Evolutionary conservation across 2,797 vertebrate genomes (phyloP).

Genomic region (Cyclura pinguis): DNA sequence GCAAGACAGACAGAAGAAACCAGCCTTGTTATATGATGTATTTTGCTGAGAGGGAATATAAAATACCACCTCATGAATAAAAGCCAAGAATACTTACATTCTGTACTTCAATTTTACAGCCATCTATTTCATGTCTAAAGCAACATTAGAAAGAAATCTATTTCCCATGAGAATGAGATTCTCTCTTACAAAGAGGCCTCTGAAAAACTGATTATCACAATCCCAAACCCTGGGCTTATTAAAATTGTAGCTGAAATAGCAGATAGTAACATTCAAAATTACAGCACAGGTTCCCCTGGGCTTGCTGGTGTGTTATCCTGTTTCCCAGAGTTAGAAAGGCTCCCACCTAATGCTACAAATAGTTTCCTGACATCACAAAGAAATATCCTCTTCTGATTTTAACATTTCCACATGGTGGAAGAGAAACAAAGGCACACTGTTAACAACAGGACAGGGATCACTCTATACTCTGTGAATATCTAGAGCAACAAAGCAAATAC

Average conservation of each 20-base stretch:
- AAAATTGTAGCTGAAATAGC: conserved; percentile 57
- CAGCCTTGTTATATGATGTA: conserved; percentile 23
- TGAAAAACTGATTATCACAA: conserved; percentile 61
- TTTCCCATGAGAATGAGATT: conserved; percentile 58
- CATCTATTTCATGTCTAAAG: conserved; percentile 57
- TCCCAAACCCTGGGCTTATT: conserved; percentile 55
- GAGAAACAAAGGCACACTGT: conserved; percentile 34
- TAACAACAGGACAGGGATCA: not conserved
- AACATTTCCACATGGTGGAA: conserved; percentile 11
- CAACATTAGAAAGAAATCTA: conserved; percentile 49
- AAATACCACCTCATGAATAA: conserved; percentile 47
- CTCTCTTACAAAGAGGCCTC: conserved; percentile 47
- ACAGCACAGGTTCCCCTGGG: conserved; percentile 55
- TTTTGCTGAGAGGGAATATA: conserved; percentile 18
- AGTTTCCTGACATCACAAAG: conserved; percentile 49
- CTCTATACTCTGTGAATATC: conserved; percentile 28
- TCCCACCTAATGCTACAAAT: conserved; percentile 45
- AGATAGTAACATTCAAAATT: conserved; percentile 63
- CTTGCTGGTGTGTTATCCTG: conserved; percentile 35
- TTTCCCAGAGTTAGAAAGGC: conserved; percentile 56
- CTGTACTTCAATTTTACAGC: conserved; percentile 51
- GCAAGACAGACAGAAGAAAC: not conserved
- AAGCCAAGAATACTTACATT: conserved; percentile 51
- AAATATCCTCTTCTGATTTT: conserved; percentile 53
- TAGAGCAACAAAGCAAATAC: not conserved